Base-by-base conservation (phyloP, 2,888 invertebrate genomes). In the Neoitamus cyanurus region DNA sequence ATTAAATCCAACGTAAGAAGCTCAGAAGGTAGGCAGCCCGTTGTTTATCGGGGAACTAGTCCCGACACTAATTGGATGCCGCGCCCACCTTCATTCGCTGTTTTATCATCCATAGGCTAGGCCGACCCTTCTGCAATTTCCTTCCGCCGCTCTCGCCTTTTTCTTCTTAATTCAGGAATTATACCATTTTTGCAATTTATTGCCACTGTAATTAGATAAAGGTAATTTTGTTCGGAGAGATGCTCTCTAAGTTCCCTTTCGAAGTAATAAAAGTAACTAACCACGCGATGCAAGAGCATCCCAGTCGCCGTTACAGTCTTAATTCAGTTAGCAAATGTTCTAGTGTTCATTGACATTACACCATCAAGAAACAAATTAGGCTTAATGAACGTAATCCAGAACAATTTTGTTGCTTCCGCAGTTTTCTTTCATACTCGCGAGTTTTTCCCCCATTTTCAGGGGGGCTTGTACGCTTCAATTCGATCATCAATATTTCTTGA, bases 11-110 rank as follows among this genome's bases (percentile, higher is more conserved):
- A 37, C 42, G 42, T 42, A 75, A 75, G 75, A 75, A 42, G 75
- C 75, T 42, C 75, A 37, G 20, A 28, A 75, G 75, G 75, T 75
- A 46, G 75, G 75, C 75, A 25, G 37, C 42, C 25, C 75, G 37
- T 75, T 75, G 75, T 42, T 75, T 75, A 75, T 75, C 42, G 75
- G n/a, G 13, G 75, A 75, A 75, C 75, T 75, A 75, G 25, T 42
- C 37, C n/a, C 28, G 75, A 75, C 42, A 75, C 75, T 75, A 75
- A 75, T 75, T 75, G 75, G 75, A 75, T 75, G 46, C 75, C 75
- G 75, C 75, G 20, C 75, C 75, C 75, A 75, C 75, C 36, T 42
- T 11, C 42, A 7, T 11, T 42, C 25, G 42, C 25, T 75, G 75
- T 28, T 75, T 75, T 42, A 75, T 75, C 75, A 75, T 42, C 42